Percentiles rank a stretch among this genome's conserved stretches.
phyloP scores from a whole-genome alignment of 1,140 invertebrate species.

The Cotesia vestalis region DNA sequence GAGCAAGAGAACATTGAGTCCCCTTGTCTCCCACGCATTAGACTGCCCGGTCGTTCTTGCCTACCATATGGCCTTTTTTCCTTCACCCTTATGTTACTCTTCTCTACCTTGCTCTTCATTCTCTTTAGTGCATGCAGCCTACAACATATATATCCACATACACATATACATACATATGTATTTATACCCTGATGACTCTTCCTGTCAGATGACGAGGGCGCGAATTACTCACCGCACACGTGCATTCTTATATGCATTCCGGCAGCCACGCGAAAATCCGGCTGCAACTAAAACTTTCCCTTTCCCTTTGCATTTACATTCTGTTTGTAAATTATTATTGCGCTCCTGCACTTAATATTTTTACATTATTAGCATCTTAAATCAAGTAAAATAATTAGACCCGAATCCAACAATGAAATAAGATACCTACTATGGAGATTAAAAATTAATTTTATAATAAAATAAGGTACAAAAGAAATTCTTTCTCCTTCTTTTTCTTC shows the following conservation, averaged over 20 bases:
- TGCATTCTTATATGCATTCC: slow-evolving; percentile 26
- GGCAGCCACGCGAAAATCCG: slow-evolving; percentile 14
- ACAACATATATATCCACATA: not conserved
- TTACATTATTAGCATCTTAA: not conserved
- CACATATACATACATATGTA: not conserved
- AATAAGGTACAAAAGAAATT: too few relatives aligned
- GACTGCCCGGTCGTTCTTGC: slow-evolving; percentile 50
- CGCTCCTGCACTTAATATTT: not conserved
- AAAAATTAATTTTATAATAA: not conserved
- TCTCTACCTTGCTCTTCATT: slow-evolving; percentile 45
- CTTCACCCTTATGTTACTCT: slow-evolving; percentile 47
- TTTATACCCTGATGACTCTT: slow-evolving; percentile 16
- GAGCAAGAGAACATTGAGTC: slow-evolving; percentile 45
- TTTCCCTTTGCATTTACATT: not conserved
- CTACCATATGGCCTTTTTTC: slow-evolving; percentile 59
- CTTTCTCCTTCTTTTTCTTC: too few relatives aligned
- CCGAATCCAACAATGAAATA: too few relatives aligned
- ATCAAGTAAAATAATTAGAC: too few relatives aligned
- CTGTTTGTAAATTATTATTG: not conserved
- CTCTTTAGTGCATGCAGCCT: slow-evolving; percentile 46
- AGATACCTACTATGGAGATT: not conserved
- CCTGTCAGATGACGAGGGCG: slow-evolving; percentile 33
- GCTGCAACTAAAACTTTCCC: not conserved
- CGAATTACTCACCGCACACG: slow-evolving; percentile 24
- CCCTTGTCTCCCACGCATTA: slow-evolving; percentile 54